Conservation (phyloP, 2,888 invertebrate genomes). For the Ornithoptera alexandrae region DNA sequence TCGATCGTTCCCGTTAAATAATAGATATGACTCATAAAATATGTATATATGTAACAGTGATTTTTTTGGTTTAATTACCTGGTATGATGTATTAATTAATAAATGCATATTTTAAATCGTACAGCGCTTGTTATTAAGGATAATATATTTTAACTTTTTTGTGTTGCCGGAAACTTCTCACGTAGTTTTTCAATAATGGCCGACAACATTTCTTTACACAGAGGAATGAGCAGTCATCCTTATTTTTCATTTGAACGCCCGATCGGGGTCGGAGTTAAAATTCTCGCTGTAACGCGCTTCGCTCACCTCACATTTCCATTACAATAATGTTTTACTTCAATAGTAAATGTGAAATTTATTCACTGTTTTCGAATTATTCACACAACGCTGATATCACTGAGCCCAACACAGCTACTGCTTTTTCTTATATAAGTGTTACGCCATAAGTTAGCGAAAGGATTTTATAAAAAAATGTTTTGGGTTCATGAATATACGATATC, state of each 20-base stretch:
- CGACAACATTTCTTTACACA: constrained; percentile 8
- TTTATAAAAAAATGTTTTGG: background rate
- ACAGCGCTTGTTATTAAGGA: background rate
- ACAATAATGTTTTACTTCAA: constrained; percentile 40
- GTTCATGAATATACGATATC: background rate
- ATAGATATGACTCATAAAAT: too few species aligned
- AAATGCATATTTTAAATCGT: background rate
- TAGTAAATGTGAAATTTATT: constrained; percentile 51
- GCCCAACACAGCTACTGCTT: constrained; percentile 33
- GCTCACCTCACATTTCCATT: constrained; percentile 46
- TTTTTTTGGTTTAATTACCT: too few species aligned
- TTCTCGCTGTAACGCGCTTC: constrained; percentile 40
- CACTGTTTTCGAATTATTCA: constrained; percentile 44
- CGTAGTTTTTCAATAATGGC: constrained; percentile 16
- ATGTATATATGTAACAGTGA: too few species aligned
- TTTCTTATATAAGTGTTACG: background rate
- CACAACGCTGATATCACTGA: constrained; percentile 37
- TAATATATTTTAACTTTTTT: background rate
- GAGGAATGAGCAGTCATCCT: constrained; percentile 27
- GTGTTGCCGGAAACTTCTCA: background rate
- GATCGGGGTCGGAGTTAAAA: constrained; percentile 42
- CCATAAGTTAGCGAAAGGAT: background rate
- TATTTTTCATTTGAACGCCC: constrained; percentile 39
- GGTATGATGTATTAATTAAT: background rate
- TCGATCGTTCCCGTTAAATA: too few species aligned